These are phyloP conservation scores for Drosophila incognita DNA, from an alignment of 2,888 invertebrate genomes.

Conservation along the genomic window DNA sequence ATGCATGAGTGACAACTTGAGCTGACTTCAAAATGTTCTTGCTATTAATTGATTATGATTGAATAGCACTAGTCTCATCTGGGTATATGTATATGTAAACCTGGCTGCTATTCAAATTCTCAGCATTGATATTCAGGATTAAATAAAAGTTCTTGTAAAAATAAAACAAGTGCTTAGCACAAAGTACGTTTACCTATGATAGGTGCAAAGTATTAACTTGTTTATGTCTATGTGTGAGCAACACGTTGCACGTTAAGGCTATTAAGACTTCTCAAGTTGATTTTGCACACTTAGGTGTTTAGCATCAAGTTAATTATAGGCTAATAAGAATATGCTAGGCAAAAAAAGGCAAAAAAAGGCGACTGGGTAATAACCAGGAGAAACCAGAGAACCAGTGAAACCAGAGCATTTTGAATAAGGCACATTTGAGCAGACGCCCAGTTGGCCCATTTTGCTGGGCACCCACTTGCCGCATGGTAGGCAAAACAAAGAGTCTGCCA, in stretches of 20 bases:
- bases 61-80: neutral
- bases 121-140: neutral
- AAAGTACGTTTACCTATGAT: neutral
- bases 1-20: neutral
- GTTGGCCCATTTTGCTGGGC: neutral
- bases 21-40: neutral
- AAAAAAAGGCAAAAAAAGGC: neutral
- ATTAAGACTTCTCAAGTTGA: neutral
- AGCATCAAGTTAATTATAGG: neutral
- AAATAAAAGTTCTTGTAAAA: neutral
- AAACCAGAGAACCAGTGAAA: neutral
- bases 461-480: conserved; percentile 13
- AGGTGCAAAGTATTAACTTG: neutral
- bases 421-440: neutral
- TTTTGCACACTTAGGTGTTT: too few relatives aligned
- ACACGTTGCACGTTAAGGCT: neutral
- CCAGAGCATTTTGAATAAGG: neutral
- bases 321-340: neutral
- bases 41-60: neutral
- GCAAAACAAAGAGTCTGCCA: neutral
- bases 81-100: neutral
- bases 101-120: neutral
- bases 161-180: neutral
- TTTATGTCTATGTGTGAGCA: neutral
- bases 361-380: neutral